A percentile compares a stretch with the other conserved stretches of the same genome.
phyloP scores from a whole-genome alignment of 2,797 vertebrate genomes.

The Fundulus diaphanus region DNA sequence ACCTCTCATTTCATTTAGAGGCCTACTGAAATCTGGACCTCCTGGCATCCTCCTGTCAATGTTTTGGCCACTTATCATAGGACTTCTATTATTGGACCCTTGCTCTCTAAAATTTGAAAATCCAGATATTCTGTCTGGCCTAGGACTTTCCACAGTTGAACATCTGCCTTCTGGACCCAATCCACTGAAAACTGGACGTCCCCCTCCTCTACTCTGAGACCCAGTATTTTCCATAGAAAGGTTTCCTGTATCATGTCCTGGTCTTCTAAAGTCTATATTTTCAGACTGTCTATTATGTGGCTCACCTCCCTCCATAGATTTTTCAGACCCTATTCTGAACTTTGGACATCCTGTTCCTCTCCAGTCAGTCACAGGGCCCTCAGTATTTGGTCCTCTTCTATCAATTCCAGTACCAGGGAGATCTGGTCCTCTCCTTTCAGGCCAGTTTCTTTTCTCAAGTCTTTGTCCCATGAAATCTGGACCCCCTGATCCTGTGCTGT shows the following conservation, averaged over 20 bases:
- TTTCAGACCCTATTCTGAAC: constrained; percentile 24
- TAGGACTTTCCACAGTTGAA: constrained; percentile 2
- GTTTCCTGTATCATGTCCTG: constrained; percentile 17
- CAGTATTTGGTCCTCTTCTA: not conserved
- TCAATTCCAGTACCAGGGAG: not conserved
- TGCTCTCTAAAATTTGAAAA: constrained; percentile 24
- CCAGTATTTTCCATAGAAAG: constrained; percentile 2
- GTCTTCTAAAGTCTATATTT: constrained; percentile 17
- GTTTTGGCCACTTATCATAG: not conserved
- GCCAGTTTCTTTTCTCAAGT: not conserved
- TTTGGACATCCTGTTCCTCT: constrained; percentile 5
- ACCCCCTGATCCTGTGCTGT: constrained; percentile 5
- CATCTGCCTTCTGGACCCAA: constrained; percentile 14
- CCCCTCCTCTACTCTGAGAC: constrained; percentile 19
- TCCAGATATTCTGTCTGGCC: constrained; percentile 12
- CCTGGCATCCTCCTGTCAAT: constrained; percentile 1
- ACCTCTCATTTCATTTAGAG: constrained; percentile 18
- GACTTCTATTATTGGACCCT: constrained; percentile 12
- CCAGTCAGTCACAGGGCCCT: not conserved
- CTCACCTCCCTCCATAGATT: constrained; percentile 3
- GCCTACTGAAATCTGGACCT: constrained; percentile 8
- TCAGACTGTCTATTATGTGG: constrained; percentile 5
- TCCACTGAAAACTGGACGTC: constrained; percentile 36
- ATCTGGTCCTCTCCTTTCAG: not conserved
- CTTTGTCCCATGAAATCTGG: not conserved